phyloP scores from a whole-genome alignment of 2,113 vertebrate genomes.

The Bagarius yarrelli region DNA sequence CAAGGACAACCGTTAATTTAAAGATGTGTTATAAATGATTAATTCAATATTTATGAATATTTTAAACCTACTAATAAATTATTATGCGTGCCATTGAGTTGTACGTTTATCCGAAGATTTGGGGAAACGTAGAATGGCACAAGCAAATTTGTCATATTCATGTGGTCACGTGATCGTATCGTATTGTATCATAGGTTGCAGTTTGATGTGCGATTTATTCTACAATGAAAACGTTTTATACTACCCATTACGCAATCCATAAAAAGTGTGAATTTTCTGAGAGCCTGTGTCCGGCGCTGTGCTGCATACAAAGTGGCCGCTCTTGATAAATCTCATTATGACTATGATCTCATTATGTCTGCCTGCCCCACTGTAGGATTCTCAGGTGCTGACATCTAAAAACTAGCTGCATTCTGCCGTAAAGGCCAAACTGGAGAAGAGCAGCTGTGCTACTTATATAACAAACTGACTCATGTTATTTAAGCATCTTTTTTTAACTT shows the following conservation, averaged over 20 bases:
- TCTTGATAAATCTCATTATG: conserved; percentile 55
- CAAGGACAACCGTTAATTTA: conserved; percentile 76
- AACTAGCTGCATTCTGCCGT: conserved; percentile 3
- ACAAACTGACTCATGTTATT: neutral
- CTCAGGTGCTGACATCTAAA: conserved; percentile 17
- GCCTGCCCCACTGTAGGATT: conserved; percentile 16
- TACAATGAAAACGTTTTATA: conserved; percentile 73
- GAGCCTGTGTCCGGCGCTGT: conserved; percentile 31
- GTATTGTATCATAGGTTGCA: conserved; percentile 58
- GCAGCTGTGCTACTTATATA: neutral
- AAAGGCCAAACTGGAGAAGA: neutral
- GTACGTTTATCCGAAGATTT: conserved; percentile 66
- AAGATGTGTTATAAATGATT: conserved; percentile 81
- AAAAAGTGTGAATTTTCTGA: conserved; percentile 50
- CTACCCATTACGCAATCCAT: conserved; percentile 65
- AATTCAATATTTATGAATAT: conserved; percentile 82
- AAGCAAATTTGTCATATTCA: conserved; percentile 49
- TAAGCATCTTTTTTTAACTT: neutral
- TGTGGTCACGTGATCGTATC: conserved; percentile 58
- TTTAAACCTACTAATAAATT: conserved; percentile 76
- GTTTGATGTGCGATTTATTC: conserved; percentile 71
- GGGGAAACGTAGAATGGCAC: conserved; percentile 19
- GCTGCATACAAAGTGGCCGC: conserved; percentile 51
- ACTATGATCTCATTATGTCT: conserved; percentile 24
- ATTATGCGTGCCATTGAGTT: conserved; percentile 75